Percentiles rank a stretch among this genome's conserved stretches.
These are phyloP conservation scores for Argyresthia goedartella DNA, from an alignment of 2,888 invertebrate genomes.

Conservation along the genomic window DNA sequence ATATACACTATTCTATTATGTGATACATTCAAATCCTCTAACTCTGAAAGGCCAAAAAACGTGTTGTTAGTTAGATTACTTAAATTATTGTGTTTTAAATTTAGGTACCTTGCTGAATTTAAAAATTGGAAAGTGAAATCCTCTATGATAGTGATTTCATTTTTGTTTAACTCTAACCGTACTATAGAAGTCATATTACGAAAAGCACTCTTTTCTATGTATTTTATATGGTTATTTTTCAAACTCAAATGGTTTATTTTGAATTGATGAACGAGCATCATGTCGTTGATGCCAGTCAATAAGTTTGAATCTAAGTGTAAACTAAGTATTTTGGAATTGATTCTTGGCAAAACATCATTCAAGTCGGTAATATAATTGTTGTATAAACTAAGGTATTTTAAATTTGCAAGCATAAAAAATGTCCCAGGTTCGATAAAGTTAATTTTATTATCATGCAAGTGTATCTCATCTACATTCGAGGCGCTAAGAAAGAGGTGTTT, in stretches of 20 bases:
- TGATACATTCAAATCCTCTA: constrained; percentile 85
- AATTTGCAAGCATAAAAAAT: constrained; percentile 77
- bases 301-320: constrained; percentile 85
- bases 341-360: constrained; percentile 83
- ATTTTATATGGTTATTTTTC: constrained; percentile 81
- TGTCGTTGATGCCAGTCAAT: constrained; percentile 79
- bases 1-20: constrained; percentile 78
- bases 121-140: constrained; percentile 84
- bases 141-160: constrained; percentile 84
- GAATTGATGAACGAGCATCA: constrained; percentile 82
- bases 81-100: constrained; percentile 81
- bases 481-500: constrained; percentile 84
- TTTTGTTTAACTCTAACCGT: constrained; percentile 82
- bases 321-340: constrained; percentile 77
- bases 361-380: constrained; percentile 82
- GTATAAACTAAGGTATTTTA: constrained; percentile 88
- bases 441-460: constrained; percentile 89
- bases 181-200: constrained; percentile 81
- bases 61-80: constrained; percentile 78
- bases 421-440: constrained; percentile 84
- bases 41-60: constrained; percentile 80
- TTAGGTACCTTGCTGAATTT: constrained; percentile 81
- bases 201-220: constrained; percentile 79
- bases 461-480: constrained; percentile 81
- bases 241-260: constrained; percentile 87